Evolutionary conservation across 2,888 invertebrate species (phyloP), one percentile per base, ranked within the genome.

Genomic region (Drosophila tripunctata): DNA sequence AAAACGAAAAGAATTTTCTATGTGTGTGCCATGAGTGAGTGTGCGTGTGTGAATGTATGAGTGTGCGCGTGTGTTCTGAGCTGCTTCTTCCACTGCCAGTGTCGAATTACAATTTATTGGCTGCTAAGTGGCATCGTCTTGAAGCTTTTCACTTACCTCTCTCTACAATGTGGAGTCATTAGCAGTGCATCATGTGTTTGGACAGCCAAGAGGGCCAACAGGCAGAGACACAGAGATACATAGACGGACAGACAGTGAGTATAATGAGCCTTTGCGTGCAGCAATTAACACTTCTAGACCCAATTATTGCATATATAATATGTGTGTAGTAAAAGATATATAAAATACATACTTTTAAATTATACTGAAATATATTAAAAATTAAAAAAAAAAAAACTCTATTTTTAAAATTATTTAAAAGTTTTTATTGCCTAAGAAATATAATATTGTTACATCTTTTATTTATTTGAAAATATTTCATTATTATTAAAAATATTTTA

Each of bases 31-130:
- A 15, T 21, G 22, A 40, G 17, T 31, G 48, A 14, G 30, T 7
- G 33, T 40, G 36, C 12, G 27, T 33, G 56, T 30, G 48, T 8
- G 22, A 27, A 44, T 6, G 22, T 51, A 27, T 41, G 66, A 40
- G 41, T 51, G 43, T 45, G 27, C n/a, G 27, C 45, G 54, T 43
- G 54, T 58, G 62, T 54, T 47, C 40, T 60, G 43, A 38, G 61
- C 40, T 43, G 31, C 50, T 44, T 17, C 31, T 19, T 6, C n/a
- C 51, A 35, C 52, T 64, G 73, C 69, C 63, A 58, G 77, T 75
- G 86, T 87, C 88, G 88, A 82, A 84, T 84, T 87, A 86, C 88
- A 84, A 84, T 84, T 84, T 84, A 84, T 84, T 87, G 83, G 83
- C 88, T 82, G 83, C 68, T 82, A 87, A 87, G 83, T 82, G 83